Evolutionary conservation across 2,113 vertebrate genomes (phyloP), one percentile per base, ranked within the genome.

Genomic region (Xiphorhynchus elegans): DNA sequence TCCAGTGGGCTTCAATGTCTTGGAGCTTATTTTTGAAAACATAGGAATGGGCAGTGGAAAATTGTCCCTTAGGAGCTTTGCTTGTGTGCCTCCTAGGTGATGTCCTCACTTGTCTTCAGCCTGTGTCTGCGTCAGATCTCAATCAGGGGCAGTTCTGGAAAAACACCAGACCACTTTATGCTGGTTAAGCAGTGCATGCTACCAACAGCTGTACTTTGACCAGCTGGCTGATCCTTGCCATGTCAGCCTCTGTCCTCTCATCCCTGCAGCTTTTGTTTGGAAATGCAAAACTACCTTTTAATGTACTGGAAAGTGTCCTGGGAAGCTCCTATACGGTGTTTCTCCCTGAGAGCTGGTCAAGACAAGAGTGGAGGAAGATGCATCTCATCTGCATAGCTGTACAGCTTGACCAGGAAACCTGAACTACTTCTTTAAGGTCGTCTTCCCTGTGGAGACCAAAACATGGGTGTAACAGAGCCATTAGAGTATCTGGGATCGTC

Each of bases 301-400:
- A 37, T 4, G 39, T 66, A 39, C 70, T 58, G 39, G 42, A 24
- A 52, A 23, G n/a, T 14, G 6, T 52, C 37, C 29, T 37, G 47
- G 33, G 33, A 58, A 25, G 28, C 40, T 52, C 68, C 33, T 24
- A 10, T 74, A 28, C 1, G 0, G 26, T n/a, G 26, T 29, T 93
- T 21, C 17, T 85, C 12, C 37, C 14, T 10, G 28, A 24, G 42
- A 69, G 63, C 42, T 50, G 12, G 24, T 67, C 39, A 16, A 12
- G 33, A 59, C 0, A 0, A 2, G 19, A 5, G 15, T 1, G 0
- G 53, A 35, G 23, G 46, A 14, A 55, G 29, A 29, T 37, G 17
- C 9, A 23, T 19, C 40, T 62, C 55, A n/a, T 37, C 49, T 39
- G 33, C 29, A 55, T 49, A 35, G n/a, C 44, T 66, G 39, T 53